Evolutionary conservation across 1,140 invertebrate species (phyloP).

Genomic region (Aricia agestis): DNA sequence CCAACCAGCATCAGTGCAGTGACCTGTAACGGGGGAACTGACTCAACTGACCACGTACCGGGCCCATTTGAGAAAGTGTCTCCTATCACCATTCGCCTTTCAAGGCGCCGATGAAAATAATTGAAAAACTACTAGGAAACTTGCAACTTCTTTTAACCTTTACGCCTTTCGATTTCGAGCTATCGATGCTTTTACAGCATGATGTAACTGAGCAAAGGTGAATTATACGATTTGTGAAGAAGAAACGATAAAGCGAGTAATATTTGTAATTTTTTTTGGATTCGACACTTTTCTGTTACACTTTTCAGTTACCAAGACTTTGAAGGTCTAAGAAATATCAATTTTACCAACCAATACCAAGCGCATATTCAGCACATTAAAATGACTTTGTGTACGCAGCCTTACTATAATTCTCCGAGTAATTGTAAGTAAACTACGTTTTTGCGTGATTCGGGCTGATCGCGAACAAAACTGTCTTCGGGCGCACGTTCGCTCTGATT

Average conservation of each 20-base stretch:
- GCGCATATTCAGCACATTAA: too few relatives aligned
- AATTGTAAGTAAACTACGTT: conserved; percentile 11
- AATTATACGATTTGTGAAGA: too few relatives aligned
- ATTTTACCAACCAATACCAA: too few relatives aligned
- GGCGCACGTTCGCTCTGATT: conserved; percentile 7
- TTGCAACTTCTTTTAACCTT: not conserved
- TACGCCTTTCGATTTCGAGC: not conserved
- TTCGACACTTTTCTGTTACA: too few relatives aligned
- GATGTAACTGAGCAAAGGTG: not conserved
- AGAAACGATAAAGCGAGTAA: too few relatives aligned
- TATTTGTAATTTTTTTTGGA: too few relatives aligned
- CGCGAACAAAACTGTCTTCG: conserved; percentile 8
- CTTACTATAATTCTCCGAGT: not conserved
- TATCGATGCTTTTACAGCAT: not conserved
- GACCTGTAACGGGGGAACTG: conserved; percentile 57
- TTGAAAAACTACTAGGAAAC: not conserved
- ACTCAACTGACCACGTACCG: conserved; percentile 44
- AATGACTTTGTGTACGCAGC: not conserved
- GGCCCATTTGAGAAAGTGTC: conserved; percentile 60
- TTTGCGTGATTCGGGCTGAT: conserved; percentile 1
- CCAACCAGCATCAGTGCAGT: conserved; percentile 41
- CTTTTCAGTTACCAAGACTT: too few relatives aligned
- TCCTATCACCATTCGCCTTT: conserved; percentile 55
- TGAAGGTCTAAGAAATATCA: too few relatives aligned
- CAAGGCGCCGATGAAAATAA: conserved; percentile 32